Base-by-base conservation (phyloP, 2,888 invertebrate genomes). In the Trichogramma evanescens region DNA sequence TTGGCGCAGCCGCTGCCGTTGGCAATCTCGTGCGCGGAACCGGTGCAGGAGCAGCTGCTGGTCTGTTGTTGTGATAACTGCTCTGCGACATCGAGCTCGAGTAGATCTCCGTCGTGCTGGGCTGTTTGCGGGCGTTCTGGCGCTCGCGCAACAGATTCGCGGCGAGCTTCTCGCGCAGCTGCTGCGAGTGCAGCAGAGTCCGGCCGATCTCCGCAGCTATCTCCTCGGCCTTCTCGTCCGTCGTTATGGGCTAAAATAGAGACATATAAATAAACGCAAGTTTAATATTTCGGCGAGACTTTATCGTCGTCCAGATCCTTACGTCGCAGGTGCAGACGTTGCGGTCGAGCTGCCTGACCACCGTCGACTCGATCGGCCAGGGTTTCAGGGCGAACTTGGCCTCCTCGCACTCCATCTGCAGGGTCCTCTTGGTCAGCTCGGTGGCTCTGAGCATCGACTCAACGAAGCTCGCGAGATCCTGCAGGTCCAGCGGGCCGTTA, bases 371-470 rank as follows among this genome's bases (percentile, higher is more conserved):
- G 26, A 69, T 63, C 6, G 65, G 61, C 75, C 75, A 77, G 6
- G 76, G 72, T 53, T 70, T 70, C 40, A 77, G 64, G 56, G 68
- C 72, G 58, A 71, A 72, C 59, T 62, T 68, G 2, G 74, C 76
- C 61, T 75, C 73, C 7, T 74, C 70, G 54, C 75, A 75, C 58
- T 77, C 69, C 7, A 38, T 62, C 60, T 69, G 67, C 38, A 77
- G 58, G 41, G 67, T 59, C 50, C 56, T 60, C 60, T 70, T 76
- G 3, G 69, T 71, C 8, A 67, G 62, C 50, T 76, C 72, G 4
- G 74, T 73, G 5, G 66, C 62, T 4, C 4, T 13, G 4, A 62
- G 50, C 53, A 58, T 64, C 44, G 13, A 38, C 1, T 53, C 1
- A 7, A 64, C 38, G 13, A 58, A 62, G 26, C 26, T 26, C 26